A percentile compares a stretch with the other conserved stretches of the same genome.
Conservation (phyloP, 1,140 invertebrate species). For the Drosophila neocordata region DNA sequence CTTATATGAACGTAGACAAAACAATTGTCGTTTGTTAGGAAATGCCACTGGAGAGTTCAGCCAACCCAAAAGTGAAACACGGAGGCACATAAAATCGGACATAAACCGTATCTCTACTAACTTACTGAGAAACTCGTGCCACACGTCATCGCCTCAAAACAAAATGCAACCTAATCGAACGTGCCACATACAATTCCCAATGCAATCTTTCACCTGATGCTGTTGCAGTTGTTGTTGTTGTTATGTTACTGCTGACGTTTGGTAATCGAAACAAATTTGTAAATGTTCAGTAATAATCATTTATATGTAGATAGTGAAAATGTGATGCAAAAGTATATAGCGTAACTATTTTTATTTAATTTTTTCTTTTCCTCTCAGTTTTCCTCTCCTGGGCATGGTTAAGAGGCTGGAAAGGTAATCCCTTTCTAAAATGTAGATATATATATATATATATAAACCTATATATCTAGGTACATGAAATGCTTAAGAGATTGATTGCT, state of each 20-base stretch:
- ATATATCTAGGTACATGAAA: not conserved
- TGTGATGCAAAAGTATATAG: conserved; percentile 21
- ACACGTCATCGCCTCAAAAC: conserved; percentile 30
- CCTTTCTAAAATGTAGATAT: too few species aligned
- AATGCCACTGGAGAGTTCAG: conserved; percentile 31
- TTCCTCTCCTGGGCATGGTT: not conserved
- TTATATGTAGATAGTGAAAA: conserved; percentile 23
- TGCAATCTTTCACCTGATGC: conserved; percentile 35
- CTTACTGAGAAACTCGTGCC: conserved; percentile 17
- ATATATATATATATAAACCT: not conserved
- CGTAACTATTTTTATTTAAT: not conserved
- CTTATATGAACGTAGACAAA: not conserved
- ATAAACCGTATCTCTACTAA: not conserved
- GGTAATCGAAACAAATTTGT: conserved; percentile 34
- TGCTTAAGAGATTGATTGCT: too few species aligned
- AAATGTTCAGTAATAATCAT: conserved; percentile 20
- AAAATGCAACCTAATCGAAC: conserved; percentile 24
- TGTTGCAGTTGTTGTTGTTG: not conserved
- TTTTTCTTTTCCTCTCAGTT: not conserved
- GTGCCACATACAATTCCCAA: not conserved
- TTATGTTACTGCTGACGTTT: conserved; percentile 8
- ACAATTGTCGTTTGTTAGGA: conserved; percentile 26
- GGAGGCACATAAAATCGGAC: not conserved
- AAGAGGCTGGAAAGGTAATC: not conserved
- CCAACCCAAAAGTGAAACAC: conserved; percentile 19